These are phyloP conservation scores for Byasa hedistus DNA, from an alignment of 2,888 invertebrate species.

Conservation along the genomic window DNA sequence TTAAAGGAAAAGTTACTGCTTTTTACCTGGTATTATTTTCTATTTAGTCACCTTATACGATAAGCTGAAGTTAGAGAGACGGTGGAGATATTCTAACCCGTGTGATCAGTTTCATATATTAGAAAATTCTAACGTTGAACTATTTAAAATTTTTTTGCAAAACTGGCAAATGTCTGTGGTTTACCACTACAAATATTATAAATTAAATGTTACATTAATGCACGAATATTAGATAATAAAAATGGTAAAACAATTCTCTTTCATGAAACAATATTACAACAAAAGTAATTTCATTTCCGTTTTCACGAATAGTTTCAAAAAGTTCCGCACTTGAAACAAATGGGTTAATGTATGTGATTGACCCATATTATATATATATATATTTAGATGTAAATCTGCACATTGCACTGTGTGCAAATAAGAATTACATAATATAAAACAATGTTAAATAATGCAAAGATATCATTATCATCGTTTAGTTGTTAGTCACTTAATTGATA, in stretches of 20 bases:
- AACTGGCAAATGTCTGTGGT: not conserved
- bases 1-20: too few species aligned
- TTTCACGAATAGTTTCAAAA: not conserved
- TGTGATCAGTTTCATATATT: too few species aligned
- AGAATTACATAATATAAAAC: not conserved
- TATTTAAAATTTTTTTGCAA: not conserved
- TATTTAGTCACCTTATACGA: too few species aligned
- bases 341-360: too few species aligned
- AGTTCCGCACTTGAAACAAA: too few species aligned
- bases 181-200: not conserved
- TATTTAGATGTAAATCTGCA: not conserved
- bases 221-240: not conserved
- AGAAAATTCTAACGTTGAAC: too few species aligned
- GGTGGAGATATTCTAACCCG: too few species aligned
- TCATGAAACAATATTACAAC: not conserved
- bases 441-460: not conserved
- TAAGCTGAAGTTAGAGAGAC: too few species aligned
- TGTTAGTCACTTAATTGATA: not conserved
- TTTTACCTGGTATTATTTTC: too few species aligned
- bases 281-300: not conserved
- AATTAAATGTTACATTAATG: not conserved
- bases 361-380: too few species aligned
- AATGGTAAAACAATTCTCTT: not conserved
- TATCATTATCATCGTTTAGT: not conserved
- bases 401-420: not conserved